Base-by-base conservation (phyloP, 2,888 invertebrate genomes). In the Ditula angustiorana region DNA sequence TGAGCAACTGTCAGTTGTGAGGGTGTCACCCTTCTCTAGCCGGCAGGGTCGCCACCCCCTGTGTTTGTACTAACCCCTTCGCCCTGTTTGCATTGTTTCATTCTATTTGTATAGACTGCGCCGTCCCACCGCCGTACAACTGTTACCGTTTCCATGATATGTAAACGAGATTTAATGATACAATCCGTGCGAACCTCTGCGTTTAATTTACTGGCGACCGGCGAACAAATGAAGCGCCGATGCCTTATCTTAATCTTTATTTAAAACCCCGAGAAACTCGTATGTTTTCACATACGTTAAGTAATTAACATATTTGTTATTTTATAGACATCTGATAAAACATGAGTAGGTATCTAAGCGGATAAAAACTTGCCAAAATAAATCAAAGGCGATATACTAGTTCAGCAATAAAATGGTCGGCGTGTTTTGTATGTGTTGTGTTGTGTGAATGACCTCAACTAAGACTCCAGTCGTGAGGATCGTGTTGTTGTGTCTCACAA, bases 91-190 rank as follows among this genome's bases (percentile, higher is more conserved):
- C 86, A 88, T 90, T 88, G 90, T 90, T 90, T 83, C 84, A 82
- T 82, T 79, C 77, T 88, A 86, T 90, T 91, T 88, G 88, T 87
- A 86, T 82, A 86, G 87, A 84, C 78, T 75, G 76, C 57, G 73
- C 76, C 72, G 70, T 62, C 81, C 77, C 79, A 76, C 81, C 85
- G 79, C 76, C 80, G 79, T 86, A 87, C 88, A 88, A 90, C 88
- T 88, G 89, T 88, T 90, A 89, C 86, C 81, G 82, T 83, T 88
- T 85, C 84, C 86, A 83, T 85, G 83, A 86, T 87, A 86, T 86
- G 83, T 86, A 83, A 87, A 78, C 82, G 82, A 83, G 84, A 86
- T 87, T 88, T 89, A 86, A 88, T 87, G 86, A 86, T 82, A 82
- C 79, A 76, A 81, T 80, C 79, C 81, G 79, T 83, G 78, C 77